Evolutionary conservation across 1,140 invertebrate genomes (phyloP).

Genomic region (Nymphalis io): DNA sequence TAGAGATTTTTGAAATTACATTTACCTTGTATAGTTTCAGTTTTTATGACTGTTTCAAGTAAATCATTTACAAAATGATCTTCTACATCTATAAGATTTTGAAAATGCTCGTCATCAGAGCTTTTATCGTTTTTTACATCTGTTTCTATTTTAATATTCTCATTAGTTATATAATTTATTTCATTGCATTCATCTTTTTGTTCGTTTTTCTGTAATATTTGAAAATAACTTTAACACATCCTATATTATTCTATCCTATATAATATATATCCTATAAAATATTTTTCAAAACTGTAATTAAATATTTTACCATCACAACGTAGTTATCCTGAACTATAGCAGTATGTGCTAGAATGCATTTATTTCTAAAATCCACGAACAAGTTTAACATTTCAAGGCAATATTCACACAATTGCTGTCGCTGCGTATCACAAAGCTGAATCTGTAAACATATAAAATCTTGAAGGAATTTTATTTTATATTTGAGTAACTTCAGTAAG

Average conservation of each 20-base stretch:
- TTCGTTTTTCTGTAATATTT: background rate
- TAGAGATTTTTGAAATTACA: background rate
- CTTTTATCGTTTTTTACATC: background rate
- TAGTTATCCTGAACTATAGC: background rate
- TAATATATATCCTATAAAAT: background rate
- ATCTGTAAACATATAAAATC: slow-evolving; percentile 45
- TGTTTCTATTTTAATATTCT: background rate
- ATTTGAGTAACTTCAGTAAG: background rate
- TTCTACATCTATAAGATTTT: background rate
- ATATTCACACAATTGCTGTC: slow-evolving; percentile 49
- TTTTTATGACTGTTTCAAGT: background rate
- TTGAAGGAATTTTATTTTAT: slow-evolving; percentile 13
- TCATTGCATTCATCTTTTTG: background rate
- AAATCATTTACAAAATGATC: background rate
- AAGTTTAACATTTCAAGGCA: slow-evolving; percentile 48
- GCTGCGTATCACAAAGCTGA: slow-evolving; percentile 44
- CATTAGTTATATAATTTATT: background rate
- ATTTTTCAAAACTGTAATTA: too few species aligned
- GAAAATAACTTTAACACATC: background rate
- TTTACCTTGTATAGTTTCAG: background rate
- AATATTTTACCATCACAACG: slow-evolving; percentile 11
- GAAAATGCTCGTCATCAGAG: background rate
- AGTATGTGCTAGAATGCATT: slow-evolving; percentile 42
- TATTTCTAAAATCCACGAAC: slow-evolving; percentile 59
- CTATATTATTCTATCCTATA: background rate